phyloP scores from a whole-genome alignment of 2,797 vertebrate genomes.

The Astyanax mexicanus region DNA sequence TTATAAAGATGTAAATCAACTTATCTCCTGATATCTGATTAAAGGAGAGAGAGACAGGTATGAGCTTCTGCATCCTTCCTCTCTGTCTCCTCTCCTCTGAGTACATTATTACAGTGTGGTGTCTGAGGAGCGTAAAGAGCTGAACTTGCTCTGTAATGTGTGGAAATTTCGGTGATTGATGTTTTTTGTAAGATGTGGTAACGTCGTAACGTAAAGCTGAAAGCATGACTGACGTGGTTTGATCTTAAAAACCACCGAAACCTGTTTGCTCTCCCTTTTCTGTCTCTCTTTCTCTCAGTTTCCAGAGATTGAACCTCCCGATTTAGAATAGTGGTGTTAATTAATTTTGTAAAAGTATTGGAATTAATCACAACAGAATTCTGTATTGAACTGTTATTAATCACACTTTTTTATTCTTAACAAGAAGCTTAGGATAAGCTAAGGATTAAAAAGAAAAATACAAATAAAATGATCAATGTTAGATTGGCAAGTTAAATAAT shows the following conservation, averaged over 20 bases:
- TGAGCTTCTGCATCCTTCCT: not conserved
- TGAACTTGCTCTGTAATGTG: slow-evolving; percentile 4
- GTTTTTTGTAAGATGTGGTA: slow-evolving; percentile 58
- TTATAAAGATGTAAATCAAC: too few species aligned
- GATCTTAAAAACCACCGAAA: slow-evolving; percentile 71
- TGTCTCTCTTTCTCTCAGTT: slow-evolving; percentile 1
- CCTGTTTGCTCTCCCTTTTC: slow-evolving; percentile 38
- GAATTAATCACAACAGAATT: too few species aligned
- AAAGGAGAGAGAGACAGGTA: not conserved
- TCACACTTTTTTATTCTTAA: too few species aligned
- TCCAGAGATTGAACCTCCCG: not conserved
- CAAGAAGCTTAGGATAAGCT: too few species aligned
- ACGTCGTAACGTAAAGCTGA: slow-evolving; percentile 46
- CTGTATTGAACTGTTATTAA: too few species aligned
- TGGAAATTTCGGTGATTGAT: slow-evolving; percentile 49
- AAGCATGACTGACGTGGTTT: slow-evolving; percentile 66
- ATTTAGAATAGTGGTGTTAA: too few species aligned
- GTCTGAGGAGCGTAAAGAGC: not conserved
- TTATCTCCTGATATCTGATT: too few species aligned
- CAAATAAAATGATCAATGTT: too few species aligned
- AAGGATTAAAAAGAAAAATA: too few species aligned
- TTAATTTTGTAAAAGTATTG: too few species aligned
- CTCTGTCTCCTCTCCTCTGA: not conserved
- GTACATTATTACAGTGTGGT: not conserved
- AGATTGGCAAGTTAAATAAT: too few species aligned